Percentiles rank a stretch among this genome's conserved stretches.
Evolutionary conservation across 2,113 vertebrate species (phyloP).

Genomic region (Coturnix japonica): DNA sequence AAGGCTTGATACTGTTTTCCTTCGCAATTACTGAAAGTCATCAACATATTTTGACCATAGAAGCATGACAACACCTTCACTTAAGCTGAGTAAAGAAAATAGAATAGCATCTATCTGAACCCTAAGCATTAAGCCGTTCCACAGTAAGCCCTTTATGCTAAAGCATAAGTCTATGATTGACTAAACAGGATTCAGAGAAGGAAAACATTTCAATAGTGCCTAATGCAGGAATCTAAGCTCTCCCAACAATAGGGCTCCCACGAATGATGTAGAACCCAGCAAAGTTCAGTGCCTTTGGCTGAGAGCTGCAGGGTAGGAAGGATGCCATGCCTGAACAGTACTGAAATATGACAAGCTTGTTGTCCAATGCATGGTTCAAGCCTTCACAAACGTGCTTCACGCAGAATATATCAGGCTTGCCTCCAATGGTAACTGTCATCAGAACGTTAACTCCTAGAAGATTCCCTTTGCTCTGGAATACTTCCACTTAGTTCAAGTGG

Average conservation of each 20-base stretch:
- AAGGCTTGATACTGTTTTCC: not conserved
- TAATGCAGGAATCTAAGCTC: not conserved
- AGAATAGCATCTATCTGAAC: not conserved
- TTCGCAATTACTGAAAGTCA: not conserved
- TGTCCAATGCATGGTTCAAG: fast-evolving
- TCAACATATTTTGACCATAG: not conserved
- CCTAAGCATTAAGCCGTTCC: not conserved
- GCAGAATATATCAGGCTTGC: not conserved
- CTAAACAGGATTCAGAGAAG: not conserved
- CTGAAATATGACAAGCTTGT: not conserved
- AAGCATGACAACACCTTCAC: not conserved
- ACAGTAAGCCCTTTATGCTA: not conserved
- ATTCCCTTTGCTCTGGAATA: not conserved
- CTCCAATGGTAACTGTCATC: fast-evolving
- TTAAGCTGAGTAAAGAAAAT: not conserved
- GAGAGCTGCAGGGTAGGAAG: not conserved
- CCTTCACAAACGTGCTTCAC: not conserved
- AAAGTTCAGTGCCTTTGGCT: not conserved
- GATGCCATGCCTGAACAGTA: not conserved
- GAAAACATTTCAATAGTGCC: not conserved
- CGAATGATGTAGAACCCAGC: fast-evolving
- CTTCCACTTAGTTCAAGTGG: not conserved
- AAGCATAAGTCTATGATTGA: not conserved
- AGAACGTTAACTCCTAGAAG: not conserved
- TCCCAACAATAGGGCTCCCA: not conserved